Percentiles rank a stretch among this genome's conserved stretches.
Conservation (phyloP, 2,113 vertebrate genomes). For the Connochaetes taurinus region DNA sequence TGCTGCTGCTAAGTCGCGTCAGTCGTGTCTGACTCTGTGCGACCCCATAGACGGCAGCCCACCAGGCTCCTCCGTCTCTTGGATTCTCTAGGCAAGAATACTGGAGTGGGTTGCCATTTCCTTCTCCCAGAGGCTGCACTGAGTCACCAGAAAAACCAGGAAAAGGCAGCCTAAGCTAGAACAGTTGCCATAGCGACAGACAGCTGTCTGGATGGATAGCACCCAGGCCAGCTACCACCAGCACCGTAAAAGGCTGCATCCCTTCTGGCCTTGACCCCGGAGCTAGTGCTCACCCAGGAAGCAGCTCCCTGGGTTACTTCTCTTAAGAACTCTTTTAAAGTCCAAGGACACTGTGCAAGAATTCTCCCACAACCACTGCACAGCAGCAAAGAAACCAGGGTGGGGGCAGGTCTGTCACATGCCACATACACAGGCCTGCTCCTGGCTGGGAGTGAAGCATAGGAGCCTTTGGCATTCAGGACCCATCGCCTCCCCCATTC, state of each 20-base stretch:
- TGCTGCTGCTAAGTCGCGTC: background rate
- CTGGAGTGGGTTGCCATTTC: background rate
- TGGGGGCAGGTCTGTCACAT: fast-evolving
- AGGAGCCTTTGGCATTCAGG: background rate
- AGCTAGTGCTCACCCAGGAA: background rate
- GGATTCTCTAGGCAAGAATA: background rate
- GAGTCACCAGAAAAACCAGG: background rate
- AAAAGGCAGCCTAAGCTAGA: background rate
- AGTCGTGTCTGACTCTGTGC: background rate
- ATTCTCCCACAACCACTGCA: background rate
- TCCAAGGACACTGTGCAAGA: background rate
- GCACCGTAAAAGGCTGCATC: fast-evolving
- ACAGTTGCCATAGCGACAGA: conserved; percentile 6
- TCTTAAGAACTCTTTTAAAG: background rate
- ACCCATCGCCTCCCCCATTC: background rate
- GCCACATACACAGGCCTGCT: background rate
- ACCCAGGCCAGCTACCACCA: background rate
- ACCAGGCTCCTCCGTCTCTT: background rate
- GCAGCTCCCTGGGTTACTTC: background rate
- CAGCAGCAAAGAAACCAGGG: background rate
- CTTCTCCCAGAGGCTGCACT: background rate
- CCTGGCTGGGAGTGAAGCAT: background rate
- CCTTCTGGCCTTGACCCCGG: background rate
- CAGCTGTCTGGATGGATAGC: background rate
- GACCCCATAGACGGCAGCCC: background rate